Percentiles rank a stretch among this genome's conserved stretches.
phyloP scores from a whole-genome alignment of 2,113 vertebrate species.

The Bagarius yarrelli region DNA sequence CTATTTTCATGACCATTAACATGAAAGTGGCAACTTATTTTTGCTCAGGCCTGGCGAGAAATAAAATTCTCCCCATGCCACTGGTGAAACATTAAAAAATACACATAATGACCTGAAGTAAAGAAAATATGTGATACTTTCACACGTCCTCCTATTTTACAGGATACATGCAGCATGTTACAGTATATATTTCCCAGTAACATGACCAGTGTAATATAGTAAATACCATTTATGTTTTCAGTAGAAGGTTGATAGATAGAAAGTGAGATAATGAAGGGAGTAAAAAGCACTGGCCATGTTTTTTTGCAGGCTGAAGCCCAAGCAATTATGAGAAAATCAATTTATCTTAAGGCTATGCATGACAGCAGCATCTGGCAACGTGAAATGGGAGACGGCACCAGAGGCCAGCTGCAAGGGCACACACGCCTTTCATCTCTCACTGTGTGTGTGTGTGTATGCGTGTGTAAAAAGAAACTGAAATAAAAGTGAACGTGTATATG shows the following conservation, averaged over 20 bases:
- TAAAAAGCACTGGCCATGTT: constrained; percentile 12
- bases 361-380: constrained; percentile 52
- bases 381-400: constrained; percentile 53
- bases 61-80: too few relatives aligned
- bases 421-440: constrained; percentile 45
- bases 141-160: neutral
- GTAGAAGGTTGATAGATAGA: constrained; percentile 37
- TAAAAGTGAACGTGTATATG: constrained; percentile 10
- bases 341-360: constrained; percentile 43
- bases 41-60: too few relatives aligned
- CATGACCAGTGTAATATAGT: neutral
- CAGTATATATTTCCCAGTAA: constrained; percentile 2
- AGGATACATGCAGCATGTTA: neutral
- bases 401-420: constrained; percentile 40
- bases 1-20: too few relatives aligned
- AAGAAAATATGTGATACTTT: neutral
- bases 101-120: neutral
- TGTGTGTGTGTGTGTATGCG: constrained; percentile 9
- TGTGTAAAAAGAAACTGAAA: neutral
- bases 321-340: constrained; percentile 56
- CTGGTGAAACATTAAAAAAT: neutral
- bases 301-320: constrained; percentile 10
- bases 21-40: too few relatives aligned
- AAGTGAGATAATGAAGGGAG: constrained; percentile 30
- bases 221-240: neutral